Evolutionary conservation across 2,113 vertebrate species (phyloP).

Genomic region (Gymnorhina tibicen): DNA sequence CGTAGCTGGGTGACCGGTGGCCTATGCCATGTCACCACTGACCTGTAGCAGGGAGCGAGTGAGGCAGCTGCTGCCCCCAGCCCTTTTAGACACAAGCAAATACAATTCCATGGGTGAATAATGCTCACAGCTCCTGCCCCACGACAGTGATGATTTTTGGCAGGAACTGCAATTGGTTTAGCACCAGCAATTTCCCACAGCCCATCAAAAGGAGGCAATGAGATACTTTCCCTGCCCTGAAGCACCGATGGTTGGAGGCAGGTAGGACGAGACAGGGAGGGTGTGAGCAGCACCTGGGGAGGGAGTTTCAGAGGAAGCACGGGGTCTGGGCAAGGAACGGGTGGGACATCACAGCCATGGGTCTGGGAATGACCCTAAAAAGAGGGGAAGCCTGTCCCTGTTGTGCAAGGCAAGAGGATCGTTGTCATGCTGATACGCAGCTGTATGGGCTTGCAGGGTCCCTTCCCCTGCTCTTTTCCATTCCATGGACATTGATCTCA

Average conservation of each 20-base stretch:
- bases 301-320: accelerated
- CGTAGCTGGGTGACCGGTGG: not conserved
- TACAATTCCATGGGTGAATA: not conserved
- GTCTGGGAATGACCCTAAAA: not conserved
- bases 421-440: not conserved
- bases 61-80: not conserved
- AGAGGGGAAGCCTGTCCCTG: not conserved
- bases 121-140: not conserved
- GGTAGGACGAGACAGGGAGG: not conserved
- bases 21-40: not conserved
- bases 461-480: not conserved
- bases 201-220: not conserved
- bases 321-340: accelerated
- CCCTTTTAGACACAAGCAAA: not conserved
- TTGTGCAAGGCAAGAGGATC: not conserved
- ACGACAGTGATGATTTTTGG: not conserved
- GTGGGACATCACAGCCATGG: accelerated
- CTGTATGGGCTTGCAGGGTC: not conserved
- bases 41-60: accelerated
- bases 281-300: accelerated
- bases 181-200: not conserved
- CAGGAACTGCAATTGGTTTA: not conserved
- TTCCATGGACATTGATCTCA: not conserved
- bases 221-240: not conserved
- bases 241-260: not conserved